Base-by-base conservation (phyloP, 1,140 invertebrate species). In the Orchesella cincta region DNA sequence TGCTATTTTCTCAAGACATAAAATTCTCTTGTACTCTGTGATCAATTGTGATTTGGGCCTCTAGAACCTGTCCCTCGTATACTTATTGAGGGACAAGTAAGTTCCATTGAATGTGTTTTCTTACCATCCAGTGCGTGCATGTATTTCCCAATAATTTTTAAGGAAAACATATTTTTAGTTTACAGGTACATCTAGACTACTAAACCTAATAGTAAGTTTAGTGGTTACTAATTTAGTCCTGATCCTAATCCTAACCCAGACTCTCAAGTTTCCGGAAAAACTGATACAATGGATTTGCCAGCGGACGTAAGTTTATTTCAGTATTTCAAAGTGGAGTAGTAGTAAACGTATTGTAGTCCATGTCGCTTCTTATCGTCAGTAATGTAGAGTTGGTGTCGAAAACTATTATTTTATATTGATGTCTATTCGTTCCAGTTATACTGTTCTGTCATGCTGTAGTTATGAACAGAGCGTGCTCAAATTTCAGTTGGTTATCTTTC, bases 281-380 rank as follows among this genome's bases (percentile, higher is more conserved):
- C 1, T 73, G 20, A 0, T 28, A 73, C 28, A 62, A 81, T 81
- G 79, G 79, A 81, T 78, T 46, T 78, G 35, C 67, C 79, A 29
- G 23, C 77, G 28, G 79, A 78, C 36, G 79, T 81, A 77, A 78
- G 79, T 75, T 57, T 12, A 46, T 46, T 20, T 46, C 39, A 46
- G 8, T 12, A 46, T 46, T 46, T 46, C 39, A 46, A 46, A n/a
- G n/a, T n/a, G n/a, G n/a, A n/a, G n/a, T n/a, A n/a, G n/a, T n/a
- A n/a, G n/a, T 46, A 46, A 46, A 20, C 20, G 20, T 46, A 12
- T 46, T 46, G 39, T 46, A 20, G 8, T 20, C 20, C 39, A 20
- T 46, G 39, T 12, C n/a, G n/a, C n/a, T n/a, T n/a, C n/a, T n/a
- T n/a, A n/a, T n/a, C n/a, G n/a, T n/a, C n/a, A n/a, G n/a, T n/a